phyloP scores from a whole-genome alignment of 2,888 invertebrate genomes.

The Drosophila rubida region DNA sequence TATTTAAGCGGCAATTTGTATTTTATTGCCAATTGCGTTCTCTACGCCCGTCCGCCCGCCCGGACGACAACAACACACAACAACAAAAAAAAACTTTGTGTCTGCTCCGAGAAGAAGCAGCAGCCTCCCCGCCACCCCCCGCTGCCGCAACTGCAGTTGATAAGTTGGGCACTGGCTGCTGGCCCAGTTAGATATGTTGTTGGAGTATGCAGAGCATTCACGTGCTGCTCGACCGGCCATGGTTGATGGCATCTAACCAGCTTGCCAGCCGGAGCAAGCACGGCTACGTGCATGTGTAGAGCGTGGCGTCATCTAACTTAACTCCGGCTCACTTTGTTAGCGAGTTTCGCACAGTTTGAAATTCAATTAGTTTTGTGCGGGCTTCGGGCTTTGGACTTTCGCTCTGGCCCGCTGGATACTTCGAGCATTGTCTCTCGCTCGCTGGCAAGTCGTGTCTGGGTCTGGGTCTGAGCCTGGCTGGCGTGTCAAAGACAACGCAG shows the following conservation, averaged over 20 bases:
- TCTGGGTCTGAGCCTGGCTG: slow-evolving; percentile 13
- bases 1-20: slow-evolving; percentile 79
- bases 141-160: slow-evolving; percentile 46
- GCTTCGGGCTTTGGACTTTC: slow-evolving; percentile 21
- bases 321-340: slow-evolving; percentile 75
- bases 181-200: slow-evolving; percentile 41
- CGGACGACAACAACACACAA: slow-evolving; percentile 16
- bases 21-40: slow-evolving; percentile 72
- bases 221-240: background rate
- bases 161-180: slow-evolving; percentile 65
- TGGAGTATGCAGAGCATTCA: slow-evolving; percentile 17
- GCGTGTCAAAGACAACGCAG: slow-evolving; percentile 37
- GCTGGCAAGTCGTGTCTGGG: slow-evolving; percentile 15
- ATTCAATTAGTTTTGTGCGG: slow-evolving; percentile 79
- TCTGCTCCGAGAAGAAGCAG: background rate
- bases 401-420: slow-evolving; percentile 5
- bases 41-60: slow-evolving; percentile 23
- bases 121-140: background rate
- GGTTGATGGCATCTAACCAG: slow-evolving; percentile 4
- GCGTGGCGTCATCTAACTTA: slow-evolving; percentile 52
- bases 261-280: background rate
- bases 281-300: slow-evolving; percentile 44
- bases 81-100: slow-evolving; percentile 33
- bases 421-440: slow-evolving; percentile 48
- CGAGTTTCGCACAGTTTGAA: slow-evolving; percentile 74